Conservation (phyloP, 2,888 invertebrate genomes). For the Nemoura dubitans region DNA sequence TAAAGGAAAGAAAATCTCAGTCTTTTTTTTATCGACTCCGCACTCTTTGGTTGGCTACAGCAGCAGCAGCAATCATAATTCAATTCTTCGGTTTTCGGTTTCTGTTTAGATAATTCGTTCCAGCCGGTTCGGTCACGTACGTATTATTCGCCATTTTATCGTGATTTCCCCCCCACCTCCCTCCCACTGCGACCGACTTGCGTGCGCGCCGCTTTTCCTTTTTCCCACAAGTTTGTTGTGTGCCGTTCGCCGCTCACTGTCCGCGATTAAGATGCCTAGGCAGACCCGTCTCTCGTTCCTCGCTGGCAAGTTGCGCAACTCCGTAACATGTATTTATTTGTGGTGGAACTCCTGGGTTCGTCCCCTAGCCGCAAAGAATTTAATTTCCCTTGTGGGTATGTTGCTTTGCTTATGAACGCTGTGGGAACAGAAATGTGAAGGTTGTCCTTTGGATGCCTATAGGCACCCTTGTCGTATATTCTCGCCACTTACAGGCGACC, state of each 20-base stretch:
- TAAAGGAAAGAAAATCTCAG: background rate
- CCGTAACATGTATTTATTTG: no score
- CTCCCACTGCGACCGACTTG: background rate
- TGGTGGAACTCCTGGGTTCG: no score
- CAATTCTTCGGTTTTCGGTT: background rate
- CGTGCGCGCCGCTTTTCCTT: background rate
- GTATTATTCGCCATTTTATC: slow-evolving; percentile 18
- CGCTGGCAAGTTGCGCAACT: no score
- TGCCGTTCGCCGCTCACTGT: background rate
- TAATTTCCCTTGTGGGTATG: no score
- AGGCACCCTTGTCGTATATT: no score
- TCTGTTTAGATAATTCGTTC: background rate
- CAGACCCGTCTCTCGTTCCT: no score
- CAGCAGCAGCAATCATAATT: slow-evolving; percentile 13
- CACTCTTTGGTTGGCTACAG: background rate
- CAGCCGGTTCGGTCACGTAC: slow-evolving; percentile 31
- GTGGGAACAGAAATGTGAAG: no score
- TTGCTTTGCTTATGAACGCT: no score
- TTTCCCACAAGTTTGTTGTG: background rate
- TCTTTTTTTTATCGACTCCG: background rate
- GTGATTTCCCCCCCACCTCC: background rate
- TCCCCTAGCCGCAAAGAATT: no score
- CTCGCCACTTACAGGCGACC: no score
- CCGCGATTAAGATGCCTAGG: background rate
- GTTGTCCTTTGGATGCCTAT: no score